Evolutionary conservation across 2,113 vertebrate genomes (phyloP).

Genomic region (Spermophilus dauricus): DNA sequence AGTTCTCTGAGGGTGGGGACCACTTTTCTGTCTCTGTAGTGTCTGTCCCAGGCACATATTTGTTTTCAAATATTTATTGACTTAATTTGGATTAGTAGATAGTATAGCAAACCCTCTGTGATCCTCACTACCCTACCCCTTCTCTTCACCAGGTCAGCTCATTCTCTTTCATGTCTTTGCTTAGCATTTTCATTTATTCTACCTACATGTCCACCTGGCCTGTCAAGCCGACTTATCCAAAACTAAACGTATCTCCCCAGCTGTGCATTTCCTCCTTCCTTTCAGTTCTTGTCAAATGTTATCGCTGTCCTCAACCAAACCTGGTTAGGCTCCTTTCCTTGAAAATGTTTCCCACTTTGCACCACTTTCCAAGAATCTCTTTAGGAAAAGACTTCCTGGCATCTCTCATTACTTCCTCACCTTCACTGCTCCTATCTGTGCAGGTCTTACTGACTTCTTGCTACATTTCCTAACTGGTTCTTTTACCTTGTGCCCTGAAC

Average conservation of each 20-base stretch:
- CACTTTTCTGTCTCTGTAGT: not conserved
- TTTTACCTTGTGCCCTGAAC: not conserved
- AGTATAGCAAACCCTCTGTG: too few relatives aligned
- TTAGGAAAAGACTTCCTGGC: not conserved
- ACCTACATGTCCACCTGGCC: not conserved
- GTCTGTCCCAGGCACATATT: not conserved
- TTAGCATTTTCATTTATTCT: conserved; percentile 23
- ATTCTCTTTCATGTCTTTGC: not conserved
- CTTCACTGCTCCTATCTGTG: not conserved
- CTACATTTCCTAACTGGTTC: not conserved
- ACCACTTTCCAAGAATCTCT: not conserved
- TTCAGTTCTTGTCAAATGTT: not conserved
- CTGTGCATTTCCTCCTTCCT: not conserved
- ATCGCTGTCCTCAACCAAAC: not conserved
- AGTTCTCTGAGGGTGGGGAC: not conserved
- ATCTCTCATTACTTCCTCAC: not conserved
- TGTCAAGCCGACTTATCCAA: not conserved
- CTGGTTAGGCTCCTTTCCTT: not conserved
- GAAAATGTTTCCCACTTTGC: not conserved
- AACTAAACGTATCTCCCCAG: not conserved
- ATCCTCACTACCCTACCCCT: not conserved
- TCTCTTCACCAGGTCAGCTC: not conserved
- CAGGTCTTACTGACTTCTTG: not conserved
- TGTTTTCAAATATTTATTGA: not conserved
- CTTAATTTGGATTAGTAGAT: not conserved